Percentiles rank a stretch among this genome's conserved stretches.
phyloP scores from a whole-genome alignment of 64 coral and sea anemone species.

The Stichodactyla mertensii region DNA sequence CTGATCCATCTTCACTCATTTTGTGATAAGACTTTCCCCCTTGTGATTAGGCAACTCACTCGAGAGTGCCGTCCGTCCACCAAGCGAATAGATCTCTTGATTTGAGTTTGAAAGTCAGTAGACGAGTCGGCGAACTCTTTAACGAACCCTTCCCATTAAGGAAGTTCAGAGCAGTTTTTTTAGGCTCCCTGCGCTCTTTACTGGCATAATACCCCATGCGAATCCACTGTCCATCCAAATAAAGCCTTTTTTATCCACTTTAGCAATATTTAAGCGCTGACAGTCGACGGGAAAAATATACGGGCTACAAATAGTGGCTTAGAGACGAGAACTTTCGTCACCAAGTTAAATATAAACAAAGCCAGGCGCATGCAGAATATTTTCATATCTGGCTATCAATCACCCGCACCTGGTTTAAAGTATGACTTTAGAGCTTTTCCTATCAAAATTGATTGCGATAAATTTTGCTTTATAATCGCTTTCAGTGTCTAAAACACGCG shows the following conservation, averaged over 20 bases:
- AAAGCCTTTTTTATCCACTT: conserved; percentile 1
- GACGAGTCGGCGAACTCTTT: not conserved
- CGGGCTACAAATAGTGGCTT: not conserved
- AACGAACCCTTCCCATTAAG: not conserved
- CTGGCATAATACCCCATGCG: not conserved
- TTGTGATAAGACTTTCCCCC: not conserved
- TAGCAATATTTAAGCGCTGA: not conserved
- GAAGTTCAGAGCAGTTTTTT: conserved; percentile 2
- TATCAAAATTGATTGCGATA: conserved; percentile 2
- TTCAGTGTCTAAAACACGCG: not conserved
- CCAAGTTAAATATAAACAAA: conserved; percentile 13
- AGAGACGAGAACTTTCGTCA: not conserved
- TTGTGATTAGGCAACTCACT: not conserved
- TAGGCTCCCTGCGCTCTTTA: not conserved
- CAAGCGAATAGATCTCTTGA: not conserved
- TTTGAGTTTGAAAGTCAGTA: not conserved
- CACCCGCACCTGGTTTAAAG: not conserved
- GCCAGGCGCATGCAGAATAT: not conserved
- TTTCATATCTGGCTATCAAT: not conserved
- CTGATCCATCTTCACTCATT: not conserved
- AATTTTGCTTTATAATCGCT: conserved; percentile 2
- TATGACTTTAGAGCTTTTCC: not conserved
- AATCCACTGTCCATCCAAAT: not conserved
- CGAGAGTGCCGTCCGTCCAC: not conserved
- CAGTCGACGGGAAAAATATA: not conserved